Base-by-base conservation (phyloP, 2,888 invertebrate species). In the Carpatolechia fugitivella region DNA sequence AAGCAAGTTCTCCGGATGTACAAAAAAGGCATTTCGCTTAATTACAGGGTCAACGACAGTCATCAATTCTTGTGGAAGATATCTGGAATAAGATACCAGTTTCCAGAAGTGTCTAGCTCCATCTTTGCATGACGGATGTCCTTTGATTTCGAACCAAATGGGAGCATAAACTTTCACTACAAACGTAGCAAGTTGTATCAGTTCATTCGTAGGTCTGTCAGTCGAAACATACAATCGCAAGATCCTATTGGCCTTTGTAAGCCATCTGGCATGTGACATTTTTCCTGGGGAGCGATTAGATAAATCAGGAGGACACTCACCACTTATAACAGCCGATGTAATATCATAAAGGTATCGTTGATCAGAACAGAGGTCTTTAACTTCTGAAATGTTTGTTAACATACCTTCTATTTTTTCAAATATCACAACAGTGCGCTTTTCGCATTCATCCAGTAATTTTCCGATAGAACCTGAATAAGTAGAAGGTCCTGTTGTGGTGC, bases 1-100 rank as follows among this genome's bases (percentile, higher is more conserved):
- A 18, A 71, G 51, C 48, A 70, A 6, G 50, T 70, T 70, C 60
- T 72, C 73, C 3, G 62, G 60, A 54, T 71, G 68, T 6, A 63
- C 70, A 44, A 65, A 71, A 56, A 60, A 66, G 16, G 57, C 35
- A 18, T 65, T 65, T 55, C 62, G 47, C 35, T 61, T 55, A 18
- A 57, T 57, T 13, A 60, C 57, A 30, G 35, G 20, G 14, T 47
- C 36, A 2, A 53, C 20, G 6, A 53, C 47, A 10, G 1, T n/a
- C 36, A 47, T 53, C 24, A 35, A 8, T 35, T 8, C 7, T 35
- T 3, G 3, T 5, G 35, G 35, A 3, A 35, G 7, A 13, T 35
- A 35, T 8, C 35, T 35, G 2, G 35, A n/a, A 5, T 3, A 3
- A 35, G 35, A 35, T 8, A 35, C 13, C 3, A 8, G 5, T 3